Base-by-base conservation (phyloP, 2,113 vertebrate species). In the Archilochus colubris region DNA sequence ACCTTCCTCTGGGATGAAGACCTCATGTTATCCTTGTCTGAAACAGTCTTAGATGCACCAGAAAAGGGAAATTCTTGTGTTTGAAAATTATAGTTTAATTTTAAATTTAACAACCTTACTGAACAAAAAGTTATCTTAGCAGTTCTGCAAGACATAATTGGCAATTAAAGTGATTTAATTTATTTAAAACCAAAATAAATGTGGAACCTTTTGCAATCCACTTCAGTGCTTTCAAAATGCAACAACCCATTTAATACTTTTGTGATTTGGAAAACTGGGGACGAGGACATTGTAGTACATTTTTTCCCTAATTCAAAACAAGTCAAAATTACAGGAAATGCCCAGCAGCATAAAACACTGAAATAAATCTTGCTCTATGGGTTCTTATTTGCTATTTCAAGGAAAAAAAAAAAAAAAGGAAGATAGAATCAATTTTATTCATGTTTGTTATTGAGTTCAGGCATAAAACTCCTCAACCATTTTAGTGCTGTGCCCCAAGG, bases 251-350 rank as follows among this genome's bases (percentile, higher is more conserved):
- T 94, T 90, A 91, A 38, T 86, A 64, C 53, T 95, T 94, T 10
- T 61, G 64, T 72, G 76, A 95, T 94, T 94, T 75, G 91, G 94
- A 93, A 95, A 96, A 96, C 1, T 55, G 50, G 76, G 91, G 89
- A 77, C 76, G 64, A 86, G 72, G 73, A 95, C 63, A 94, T 6
- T 83, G 68, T 48, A 94, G 68, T 27, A 81, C 91, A 91, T 95
- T 93, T 86, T 82, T 80, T 70, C 61, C 68, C 62, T 95, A 95
- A 95, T 84, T 93, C 94, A 96, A 92, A 95, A 82, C 93, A 95
- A 95, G 93, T 90, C 82, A 90, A 95, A 97, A 95, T 90, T 90
- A 95, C 94, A 97, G 91, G 91, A 96, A 97, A 93, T 96, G 93
- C 88, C 91, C 58, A 0, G 88, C 72, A 95, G 93, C 93, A 83